These are phyloP conservation scores for Orussus abietinus DNA, from an alignment of 1,140 invertebrate genomes.

Conservation along the genomic window DNA sequence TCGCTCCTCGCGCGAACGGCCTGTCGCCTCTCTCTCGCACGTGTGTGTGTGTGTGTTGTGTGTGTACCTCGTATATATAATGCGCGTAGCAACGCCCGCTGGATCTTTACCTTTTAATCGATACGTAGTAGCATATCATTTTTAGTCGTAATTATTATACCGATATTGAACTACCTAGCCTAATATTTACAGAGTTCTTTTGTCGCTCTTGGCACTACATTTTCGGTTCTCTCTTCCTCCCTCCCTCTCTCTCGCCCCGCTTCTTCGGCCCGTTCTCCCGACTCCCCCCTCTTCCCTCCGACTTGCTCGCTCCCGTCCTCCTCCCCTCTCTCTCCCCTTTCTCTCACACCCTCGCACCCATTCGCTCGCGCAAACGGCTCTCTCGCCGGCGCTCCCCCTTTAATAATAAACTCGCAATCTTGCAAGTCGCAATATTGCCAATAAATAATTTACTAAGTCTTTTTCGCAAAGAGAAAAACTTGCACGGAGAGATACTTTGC, in stretches of 20 bases:
- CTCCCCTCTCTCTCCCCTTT: slow-evolving; percentile 5
- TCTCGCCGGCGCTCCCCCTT: slow-evolving; percentile 9
- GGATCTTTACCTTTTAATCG: slow-evolving; percentile 42
- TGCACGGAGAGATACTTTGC: too few relatives aligned
- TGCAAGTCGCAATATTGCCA: slow-evolving; percentile 28
- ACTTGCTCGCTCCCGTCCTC: slow-evolving; percentile 13
- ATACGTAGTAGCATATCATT: slow-evolving; percentile 48
- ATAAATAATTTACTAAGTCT: slow-evolving; percentile 51
- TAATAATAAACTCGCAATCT: slow-evolving; percentile 1
- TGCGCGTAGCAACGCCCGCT: slow-evolving; percentile 20
- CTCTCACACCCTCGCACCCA: slow-evolving; percentile 14
- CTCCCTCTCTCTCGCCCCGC: slow-evolving; percentile 8
- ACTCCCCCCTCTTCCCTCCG: slow-evolving; percentile 15
- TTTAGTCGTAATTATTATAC: slow-evolving; percentile 46
- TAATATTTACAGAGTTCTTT: slow-evolving; percentile 46
- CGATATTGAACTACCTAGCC: slow-evolving; percentile 51
- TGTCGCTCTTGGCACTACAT: slow-evolving; percentile 45
- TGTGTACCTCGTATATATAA: background rate
- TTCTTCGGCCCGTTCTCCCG: slow-evolving; percentile 8
- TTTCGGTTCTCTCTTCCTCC: slow-evolving; percentile 21
- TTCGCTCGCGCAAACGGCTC: slow-evolving; percentile 21
- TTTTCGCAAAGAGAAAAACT: slow-evolving; percentile 38
- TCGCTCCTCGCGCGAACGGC: slow-evolving; percentile 26
- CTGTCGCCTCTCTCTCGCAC: slow-evolving; percentile 32
- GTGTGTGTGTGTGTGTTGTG: slow-evolving; percentile 24